A percentile compares a stretch with the other conserved stretches of the same genome.
These are phyloP conservation scores for Prorops nasuta DNA, from an alignment of 1,140 invertebrate genomes.

Conservation along the genomic window DNA sequence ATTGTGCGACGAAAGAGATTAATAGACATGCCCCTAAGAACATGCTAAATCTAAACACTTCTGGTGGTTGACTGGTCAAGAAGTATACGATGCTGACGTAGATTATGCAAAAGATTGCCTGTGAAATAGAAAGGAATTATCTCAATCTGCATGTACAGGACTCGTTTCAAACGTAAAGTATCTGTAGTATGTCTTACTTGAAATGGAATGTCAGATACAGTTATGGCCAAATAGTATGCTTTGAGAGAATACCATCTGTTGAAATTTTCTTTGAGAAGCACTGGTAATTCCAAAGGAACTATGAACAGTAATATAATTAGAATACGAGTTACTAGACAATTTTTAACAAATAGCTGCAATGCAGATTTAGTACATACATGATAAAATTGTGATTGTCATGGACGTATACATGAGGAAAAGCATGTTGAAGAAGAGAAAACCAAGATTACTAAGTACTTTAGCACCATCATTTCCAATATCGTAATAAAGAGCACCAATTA, in stretches of 20 bases:
- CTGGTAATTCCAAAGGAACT: constrained; percentile 95
- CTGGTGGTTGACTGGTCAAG: constrained; percentile 89
- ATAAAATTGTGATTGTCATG: constrained; percentile 96
- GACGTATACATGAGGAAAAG: constrained; percentile 98
- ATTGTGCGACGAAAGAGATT: constrained; percentile 94
- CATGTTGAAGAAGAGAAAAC: constrained; percentile 97
- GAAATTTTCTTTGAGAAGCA: constrained; percentile 91
- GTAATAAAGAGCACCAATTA: constrained; percentile 91
- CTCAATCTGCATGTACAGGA: not conserved
- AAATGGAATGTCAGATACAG: constrained; percentile 93
- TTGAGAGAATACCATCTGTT: constrained; percentile 97
- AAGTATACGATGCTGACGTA: constrained; percentile 94
- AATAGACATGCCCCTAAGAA: constrained; percentile 85
- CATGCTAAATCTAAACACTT: constrained; percentile 80
- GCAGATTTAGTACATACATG: constrained; percentile 63
- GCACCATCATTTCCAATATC: constrained; percentile 91
- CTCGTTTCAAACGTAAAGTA: too few species aligned
- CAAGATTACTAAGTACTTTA: constrained; percentile 93
- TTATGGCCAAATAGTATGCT: constrained; percentile 94
- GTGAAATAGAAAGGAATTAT: constrained; percentile 36
- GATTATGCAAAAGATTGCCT: constrained; percentile 86
- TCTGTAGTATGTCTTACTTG: constrained; percentile 64
- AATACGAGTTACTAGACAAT: not conserved
- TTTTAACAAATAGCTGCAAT: not conserved
- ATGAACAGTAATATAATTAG: constrained; percentile 68